Evolutionary conservation across 2,113 vertebrate species (phyloP).

Genomic region (Corydoras sp.): DNA sequence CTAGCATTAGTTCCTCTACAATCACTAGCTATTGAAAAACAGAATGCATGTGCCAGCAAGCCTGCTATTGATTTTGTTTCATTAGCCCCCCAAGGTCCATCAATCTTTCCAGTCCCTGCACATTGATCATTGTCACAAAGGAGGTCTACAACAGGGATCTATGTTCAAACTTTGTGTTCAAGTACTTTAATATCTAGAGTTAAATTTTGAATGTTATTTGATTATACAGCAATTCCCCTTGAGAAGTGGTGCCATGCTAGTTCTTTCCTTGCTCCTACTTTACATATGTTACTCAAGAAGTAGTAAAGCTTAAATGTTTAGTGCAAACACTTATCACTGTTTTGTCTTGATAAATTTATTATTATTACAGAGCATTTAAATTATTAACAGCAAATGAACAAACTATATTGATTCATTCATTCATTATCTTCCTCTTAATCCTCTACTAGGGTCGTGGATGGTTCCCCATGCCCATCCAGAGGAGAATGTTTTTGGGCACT

Average conservation of each 20-base stretch:
- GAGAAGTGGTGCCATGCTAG: neutral
- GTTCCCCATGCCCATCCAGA: too few relatives aligned
- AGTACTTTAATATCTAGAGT: constrained; percentile 31
- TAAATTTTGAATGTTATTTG: constrained; percentile 30
- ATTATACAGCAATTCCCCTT: constrained; percentile 20
- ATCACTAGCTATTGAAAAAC: constrained; percentile 48
- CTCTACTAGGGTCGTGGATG: too few relatives aligned
- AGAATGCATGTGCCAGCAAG: constrained; percentile 25
- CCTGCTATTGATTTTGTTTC: constrained; percentile 44
- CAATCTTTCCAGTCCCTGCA: constrained; percentile 39
- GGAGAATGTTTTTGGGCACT: too few relatives aligned
- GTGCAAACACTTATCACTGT: too few relatives aligned
- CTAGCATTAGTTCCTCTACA: constrained; percentile 23
- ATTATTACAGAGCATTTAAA: too few relatives aligned
- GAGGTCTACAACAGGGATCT: constrained; percentile 15
- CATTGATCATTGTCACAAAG: constrained; percentile 47
- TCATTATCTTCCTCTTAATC: too few relatives aligned
- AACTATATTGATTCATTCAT: too few relatives aligned
- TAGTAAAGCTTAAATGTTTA: too few relatives aligned
- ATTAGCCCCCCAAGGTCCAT: constrained; percentile 40
- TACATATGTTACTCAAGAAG: too few relatives aligned
- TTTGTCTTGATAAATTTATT: too few relatives aligned
- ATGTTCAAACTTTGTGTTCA: constrained; percentile 12
- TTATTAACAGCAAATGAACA: too few relatives aligned
- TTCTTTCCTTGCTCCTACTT: too few relatives aligned